Base-by-base conservation (phyloP, 2,888 invertebrate genomes). In the Dynastes grantii region DNA sequence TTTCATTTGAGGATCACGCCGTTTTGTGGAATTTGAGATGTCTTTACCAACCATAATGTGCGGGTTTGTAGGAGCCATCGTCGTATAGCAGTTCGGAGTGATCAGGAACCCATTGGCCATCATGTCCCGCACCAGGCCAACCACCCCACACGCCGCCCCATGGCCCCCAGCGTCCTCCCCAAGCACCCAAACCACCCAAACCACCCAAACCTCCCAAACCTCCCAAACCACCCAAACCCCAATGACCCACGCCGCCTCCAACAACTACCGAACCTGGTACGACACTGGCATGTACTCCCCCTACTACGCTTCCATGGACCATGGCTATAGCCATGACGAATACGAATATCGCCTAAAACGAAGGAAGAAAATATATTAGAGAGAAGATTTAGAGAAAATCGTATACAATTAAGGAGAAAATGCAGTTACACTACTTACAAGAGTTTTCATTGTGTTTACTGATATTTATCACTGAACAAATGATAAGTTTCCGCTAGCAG, bases 31-130 rank as follows among this genome's bases (percentile, higher is more conserved):
- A 45, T 45, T 13, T 13, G n/a, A 27, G 27, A 8, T 61, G 40
- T 40, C 13, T 75, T 61, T 49, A 75, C 73, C 73, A 75, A 49
- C 55, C 65, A 76, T 78, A 76, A 76, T 70, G 81, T 67, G 84
- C 85, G n/a, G 84, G 84, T 75, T 84, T 85, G 81, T 86, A 86
- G 51, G 85, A 84, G 13, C 86, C 86, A 80, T 86, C 85, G 79
- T 87, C 85, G 79, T 85, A 85, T 51, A 85, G 80, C 68, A 82
- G 80, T 79, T 86, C 86, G 40, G 81, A 83, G 78, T 83, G 81
- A 67, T 77, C 85, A 2, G 81, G 84, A 45, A 83, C 81, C 78
- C 81, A 85, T 76, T 84, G 84, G 49, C 85, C 85, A 80, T 84
- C 84, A 70, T 79, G 79, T 53, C 84, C 84, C n/a, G 81, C 80